Evolutionary conservation across 2,797 vertebrate genomes (phyloP).

Genomic region (Eurystomus glaucurus): DNA sequence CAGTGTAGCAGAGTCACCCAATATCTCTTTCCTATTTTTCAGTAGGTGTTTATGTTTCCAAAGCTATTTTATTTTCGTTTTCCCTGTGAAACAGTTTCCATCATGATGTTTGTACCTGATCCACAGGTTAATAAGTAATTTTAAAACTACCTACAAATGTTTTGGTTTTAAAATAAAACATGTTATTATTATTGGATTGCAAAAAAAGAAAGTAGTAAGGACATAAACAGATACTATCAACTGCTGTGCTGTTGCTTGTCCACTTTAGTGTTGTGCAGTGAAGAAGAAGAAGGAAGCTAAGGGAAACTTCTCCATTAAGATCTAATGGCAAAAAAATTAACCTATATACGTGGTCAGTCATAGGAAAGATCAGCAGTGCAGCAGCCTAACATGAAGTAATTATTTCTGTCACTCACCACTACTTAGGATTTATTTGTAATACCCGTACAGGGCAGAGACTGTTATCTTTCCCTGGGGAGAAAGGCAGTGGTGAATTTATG

Average conservation of each 20-base stretch:
- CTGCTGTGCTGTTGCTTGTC: neutral
- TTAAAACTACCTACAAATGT: neutral
- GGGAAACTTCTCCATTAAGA: neutral
- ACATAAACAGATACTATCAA: neutral
- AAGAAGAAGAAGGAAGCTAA: neutral
- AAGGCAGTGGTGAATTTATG: neutral
- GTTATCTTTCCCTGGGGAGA: neutral
- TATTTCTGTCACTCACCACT: neutral
- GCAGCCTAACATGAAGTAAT: neutral
- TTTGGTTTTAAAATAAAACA: neutral
- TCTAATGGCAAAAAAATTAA: neutral
- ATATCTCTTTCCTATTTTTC: constrained; percentile 22
- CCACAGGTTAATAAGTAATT: neutral
- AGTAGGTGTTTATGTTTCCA: neutral
- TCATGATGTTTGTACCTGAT: neutral
- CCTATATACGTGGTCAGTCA: rapidly evolving
- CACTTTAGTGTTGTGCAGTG: neutral
- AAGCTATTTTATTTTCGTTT: neutral
- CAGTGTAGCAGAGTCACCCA: neutral
- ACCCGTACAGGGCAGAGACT: neutral
- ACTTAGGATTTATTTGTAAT: neutral
- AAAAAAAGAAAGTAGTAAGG: neutral
- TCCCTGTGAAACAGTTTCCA: neutral
- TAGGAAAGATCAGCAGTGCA: neutral
- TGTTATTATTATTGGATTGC: neutral